phyloP scores from a whole-genome alignment of 2,113 vertebrate genomes.

The Zosterops lateralis region DNA sequence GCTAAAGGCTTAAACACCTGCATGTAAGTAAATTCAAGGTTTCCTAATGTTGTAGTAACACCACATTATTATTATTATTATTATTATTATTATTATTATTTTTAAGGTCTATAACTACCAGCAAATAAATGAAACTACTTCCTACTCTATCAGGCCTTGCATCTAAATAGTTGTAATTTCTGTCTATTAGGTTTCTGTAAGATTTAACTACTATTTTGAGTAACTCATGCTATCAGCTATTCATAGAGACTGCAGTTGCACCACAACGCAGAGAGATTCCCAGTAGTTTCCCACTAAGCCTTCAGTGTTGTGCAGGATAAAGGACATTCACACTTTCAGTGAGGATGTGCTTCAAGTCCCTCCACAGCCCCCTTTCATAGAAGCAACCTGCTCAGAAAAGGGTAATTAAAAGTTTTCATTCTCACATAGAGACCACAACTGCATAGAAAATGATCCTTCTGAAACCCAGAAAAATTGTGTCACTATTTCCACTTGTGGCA shows the following conservation, averaged over 20 bases:
- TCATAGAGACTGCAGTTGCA: not conserved
- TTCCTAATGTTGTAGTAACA: not conserved
- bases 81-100: not conserved
- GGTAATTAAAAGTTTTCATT: not conserved
- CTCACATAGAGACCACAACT: not conserved
- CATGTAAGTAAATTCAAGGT: not conserved
- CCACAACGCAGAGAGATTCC: not conserved
- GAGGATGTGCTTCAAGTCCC: not conserved
- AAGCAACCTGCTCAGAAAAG: not conserved
- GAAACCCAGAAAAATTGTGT: conserved; percentile 16
- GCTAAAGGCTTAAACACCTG: not conserved
- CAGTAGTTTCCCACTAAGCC: not conserved
- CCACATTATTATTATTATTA: not conserved
- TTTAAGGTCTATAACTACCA: not conserved
- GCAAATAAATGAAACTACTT: not conserved
- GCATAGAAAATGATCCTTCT: not conserved
- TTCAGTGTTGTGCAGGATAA: not conserved
- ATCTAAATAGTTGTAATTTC: not conserved
- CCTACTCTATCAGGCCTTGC: not conserved
- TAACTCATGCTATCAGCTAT: not conserved
- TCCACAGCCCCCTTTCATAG: not conserved
- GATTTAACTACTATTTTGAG: not conserved
- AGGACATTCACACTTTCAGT: not conserved
- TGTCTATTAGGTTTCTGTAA: not conserved
- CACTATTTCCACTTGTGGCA: conserved; percentile 1